Percentiles rank a stretch among this genome's conserved stretches.
Evolutionary conservation across 2,797 vertebrate genomes (phyloP).

Genomic region (Prionace glauca): DNA sequence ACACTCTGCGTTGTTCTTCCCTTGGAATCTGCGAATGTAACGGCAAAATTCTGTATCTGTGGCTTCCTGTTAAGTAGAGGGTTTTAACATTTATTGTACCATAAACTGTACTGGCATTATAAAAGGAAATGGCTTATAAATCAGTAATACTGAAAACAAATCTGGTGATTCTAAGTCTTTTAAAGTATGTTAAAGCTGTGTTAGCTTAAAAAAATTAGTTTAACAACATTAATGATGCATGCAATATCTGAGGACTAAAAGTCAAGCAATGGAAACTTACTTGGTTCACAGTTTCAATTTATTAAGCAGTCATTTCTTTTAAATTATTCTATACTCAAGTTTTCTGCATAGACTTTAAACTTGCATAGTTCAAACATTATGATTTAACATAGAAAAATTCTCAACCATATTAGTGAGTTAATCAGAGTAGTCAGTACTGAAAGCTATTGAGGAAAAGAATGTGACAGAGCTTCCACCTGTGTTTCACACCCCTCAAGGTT

Average conservation of each 20-base stretch:
- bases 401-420: background rate
- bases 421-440: background rate
- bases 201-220: background rate
- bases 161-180: background rate
- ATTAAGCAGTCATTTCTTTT: background rate
- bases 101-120: background rate
- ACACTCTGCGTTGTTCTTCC: slow-evolving; percentile 85
- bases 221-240: too few relatives aligned
- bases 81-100: background rate
- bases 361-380: background rate
- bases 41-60: slow-evolving; percentile 75
- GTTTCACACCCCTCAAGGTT: background rate
- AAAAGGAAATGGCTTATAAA: background rate
- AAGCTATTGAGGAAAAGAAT: background rate
- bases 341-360: background rate
- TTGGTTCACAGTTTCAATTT: background rate
- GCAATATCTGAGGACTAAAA: background rate
- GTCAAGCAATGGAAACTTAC: background rate
- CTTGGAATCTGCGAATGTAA: slow-evolving; percentile 91
- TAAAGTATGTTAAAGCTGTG: background rate
- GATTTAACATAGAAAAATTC: background rate
- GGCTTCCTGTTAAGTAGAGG: slow-evolving; percentile 60
- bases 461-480: background rate
- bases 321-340: background rate
- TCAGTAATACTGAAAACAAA: background rate